phyloP scores from a whole-genome alignment of 2,797 vertebrate species.

The Urocyon cinereoargenteus region DNA sequence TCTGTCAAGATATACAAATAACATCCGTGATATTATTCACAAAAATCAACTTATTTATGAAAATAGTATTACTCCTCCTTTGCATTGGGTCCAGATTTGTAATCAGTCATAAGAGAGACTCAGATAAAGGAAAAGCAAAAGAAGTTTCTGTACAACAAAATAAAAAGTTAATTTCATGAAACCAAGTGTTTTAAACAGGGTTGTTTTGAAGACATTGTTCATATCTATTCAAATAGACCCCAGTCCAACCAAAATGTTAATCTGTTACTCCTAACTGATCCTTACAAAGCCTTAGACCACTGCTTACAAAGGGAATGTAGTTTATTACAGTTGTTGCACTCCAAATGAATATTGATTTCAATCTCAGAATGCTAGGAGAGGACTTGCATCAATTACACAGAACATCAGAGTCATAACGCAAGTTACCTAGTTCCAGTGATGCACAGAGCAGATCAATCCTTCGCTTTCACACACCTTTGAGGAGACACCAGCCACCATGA shows the following conservation, averaged over 20 bases:
- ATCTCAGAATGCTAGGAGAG: constrained; percentile 88
- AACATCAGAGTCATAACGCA: constrained; percentile 88
- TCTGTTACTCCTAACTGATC: constrained; percentile 82
- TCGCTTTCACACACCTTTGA: constrained; percentile 85
- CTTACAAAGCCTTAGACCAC: constrained; percentile 83
- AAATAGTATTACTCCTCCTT: constrained; percentile 51
- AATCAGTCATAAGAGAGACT: background rate
- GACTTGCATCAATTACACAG: constrained; percentile 89
- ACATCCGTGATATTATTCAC: constrained; percentile 50
- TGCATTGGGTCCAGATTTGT: constrained; percentile 4
- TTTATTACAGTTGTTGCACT: constrained; percentile 89
- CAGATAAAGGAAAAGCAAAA: constrained; percentile 55
- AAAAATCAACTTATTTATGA: constrained; percentile 63
- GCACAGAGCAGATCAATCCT: constrained; percentile 87
- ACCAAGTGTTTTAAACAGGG: constrained; percentile 72
- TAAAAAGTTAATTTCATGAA: constrained; percentile 65
- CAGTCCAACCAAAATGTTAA: constrained; percentile 73
- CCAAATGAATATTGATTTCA: constrained; percentile 90
- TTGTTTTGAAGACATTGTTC: constrained; percentile 69
- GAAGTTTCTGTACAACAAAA: constrained; percentile 66
- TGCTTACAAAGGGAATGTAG: constrained; percentile 85
- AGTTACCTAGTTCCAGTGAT: constrained; percentile 87
- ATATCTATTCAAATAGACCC: constrained; percentile 79
- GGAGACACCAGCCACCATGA: constrained; percentile 78
- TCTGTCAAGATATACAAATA: constrained; percentile 59